Evolutionary conservation across 2,797 vertebrate species (phyloP), one percentile per base, ranked within the genome.

Genomic region (Salmo trutta): DNA sequence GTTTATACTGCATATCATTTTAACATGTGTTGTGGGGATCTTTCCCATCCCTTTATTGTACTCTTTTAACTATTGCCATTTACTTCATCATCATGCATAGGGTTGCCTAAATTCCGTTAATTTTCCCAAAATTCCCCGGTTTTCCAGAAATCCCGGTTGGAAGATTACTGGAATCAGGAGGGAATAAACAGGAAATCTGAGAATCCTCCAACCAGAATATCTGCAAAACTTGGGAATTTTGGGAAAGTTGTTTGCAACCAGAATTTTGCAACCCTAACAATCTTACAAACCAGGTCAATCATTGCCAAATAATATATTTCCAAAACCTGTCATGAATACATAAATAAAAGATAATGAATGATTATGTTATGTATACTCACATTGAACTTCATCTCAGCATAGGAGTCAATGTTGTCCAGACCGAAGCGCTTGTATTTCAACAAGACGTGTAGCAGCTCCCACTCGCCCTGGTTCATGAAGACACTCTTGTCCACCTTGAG

Each of bases 381-480:
- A 0, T 96, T 95, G 83, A 99, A 99, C 90, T 98, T 98, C 96
- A 99, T 99, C 89, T 99, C 98, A 0, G 97, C 97, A 0, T 96
- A 99, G 75, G 90, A 92, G 89, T 95, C 91, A 0, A 94, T 92
- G 19, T 94, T 86, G 75, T 98, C 96, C 76, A 98, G 91, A 0
- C 95, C 96, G 94, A 99, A 99, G 89, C 92, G 94, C 81, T 91
- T 95, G 88, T 97, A 98, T 36, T 88, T 89, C 77, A 95, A 94
- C 86, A 97, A 94, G 2, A 99, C 90, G 0, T 95, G 95, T 62
- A 99, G 95, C 64, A 99, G 92, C 90, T 99, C 98, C 98, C 98
- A 99, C 88, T 99, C 98, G 0, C 98, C 97, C 84, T 98, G 96
- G 92, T 98, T 99, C 96, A 98, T 97, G 94, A 99, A 99, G 85